Evolutionary conservation across 2,113 vertebrate genomes (phyloP).

Genomic region (Glareola pratincola): DNA sequence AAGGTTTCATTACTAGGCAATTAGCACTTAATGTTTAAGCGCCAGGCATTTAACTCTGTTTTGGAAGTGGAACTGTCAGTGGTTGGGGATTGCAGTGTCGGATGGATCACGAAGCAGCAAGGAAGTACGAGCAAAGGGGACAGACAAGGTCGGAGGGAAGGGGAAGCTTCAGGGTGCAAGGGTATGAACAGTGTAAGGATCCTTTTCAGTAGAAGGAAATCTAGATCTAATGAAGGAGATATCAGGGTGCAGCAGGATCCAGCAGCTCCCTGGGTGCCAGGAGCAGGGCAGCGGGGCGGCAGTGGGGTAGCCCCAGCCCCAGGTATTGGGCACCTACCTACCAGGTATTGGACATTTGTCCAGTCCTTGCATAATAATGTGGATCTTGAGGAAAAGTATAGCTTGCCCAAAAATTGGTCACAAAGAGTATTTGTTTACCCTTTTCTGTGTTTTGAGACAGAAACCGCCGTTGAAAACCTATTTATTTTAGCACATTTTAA

Average conservation of each 20-base stretch:
- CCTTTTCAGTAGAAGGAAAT: neutral
- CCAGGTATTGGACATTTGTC: too few relatives aligned
- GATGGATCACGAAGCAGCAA: neutral
- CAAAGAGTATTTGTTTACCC: neutral
- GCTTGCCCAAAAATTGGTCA: neutral
- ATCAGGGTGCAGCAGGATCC: fast-evolving
- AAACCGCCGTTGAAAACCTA: neutral
- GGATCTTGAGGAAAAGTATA: neutral
- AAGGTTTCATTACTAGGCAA: constrained; percentile 65
- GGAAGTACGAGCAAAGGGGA: neutral
- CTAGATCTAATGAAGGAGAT: neutral
- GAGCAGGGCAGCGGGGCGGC: neutral
- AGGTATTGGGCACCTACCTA: fast-evolving
- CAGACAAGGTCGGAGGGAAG: neutral
- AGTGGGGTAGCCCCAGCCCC: neutral
- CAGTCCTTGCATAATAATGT: neutral
- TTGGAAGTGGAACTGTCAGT: neutral
- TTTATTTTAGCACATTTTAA: neutral
- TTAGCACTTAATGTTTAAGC: constrained; percentile 53
- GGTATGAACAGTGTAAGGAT: neutral
- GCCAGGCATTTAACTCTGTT: constrained; percentile 21
- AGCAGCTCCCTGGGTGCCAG: neutral
- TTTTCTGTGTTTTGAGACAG: neutral
- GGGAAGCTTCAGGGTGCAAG: neutral
- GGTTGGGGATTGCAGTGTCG: neutral